Evolutionary conservation across 2,797 vertebrate genomes (phyloP).

Genomic region (Tiaroga cobitis): DNA sequence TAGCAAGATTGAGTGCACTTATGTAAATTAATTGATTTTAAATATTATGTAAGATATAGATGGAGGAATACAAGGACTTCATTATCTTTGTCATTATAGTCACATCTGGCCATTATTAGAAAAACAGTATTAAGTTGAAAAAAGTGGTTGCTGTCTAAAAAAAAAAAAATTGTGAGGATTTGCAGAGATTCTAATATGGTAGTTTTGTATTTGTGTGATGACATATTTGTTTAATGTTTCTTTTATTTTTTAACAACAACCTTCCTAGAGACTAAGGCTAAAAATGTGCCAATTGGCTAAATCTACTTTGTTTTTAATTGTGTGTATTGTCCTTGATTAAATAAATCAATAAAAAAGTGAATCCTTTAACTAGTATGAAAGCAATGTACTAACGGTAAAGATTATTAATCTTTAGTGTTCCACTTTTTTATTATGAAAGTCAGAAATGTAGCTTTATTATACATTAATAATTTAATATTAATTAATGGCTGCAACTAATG

Average conservation of each 20-base stretch:
- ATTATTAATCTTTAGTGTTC: not conserved
- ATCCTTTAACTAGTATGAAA: not conserved
- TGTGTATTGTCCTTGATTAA: not conserved
- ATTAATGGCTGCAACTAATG: not conserved
- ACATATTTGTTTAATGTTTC: too few relatives aligned
- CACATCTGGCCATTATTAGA: not conserved
- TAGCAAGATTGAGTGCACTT: conserved; percentile 5
- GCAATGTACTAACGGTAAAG: not conserved
- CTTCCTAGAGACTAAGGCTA: too few relatives aligned
- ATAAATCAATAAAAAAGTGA: not conserved
- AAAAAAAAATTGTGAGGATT: not conserved
- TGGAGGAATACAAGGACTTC: not conserved
- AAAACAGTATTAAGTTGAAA: not conserved
- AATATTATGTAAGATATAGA: conserved; percentile 15
- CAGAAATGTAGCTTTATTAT: not conserved
- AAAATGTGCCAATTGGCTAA: too few relatives aligned
- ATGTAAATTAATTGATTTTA: conserved; percentile 12
- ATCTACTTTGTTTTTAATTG: not conserved
- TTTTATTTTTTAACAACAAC: too few relatives aligned
- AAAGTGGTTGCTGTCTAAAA: not conserved
- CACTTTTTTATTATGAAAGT: not conserved
- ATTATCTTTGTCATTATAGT: not conserved
- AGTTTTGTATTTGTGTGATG: not conserved
- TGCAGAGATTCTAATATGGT: not conserved
- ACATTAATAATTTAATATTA: not conserved